Base-by-base conservation (phyloP, 2,888 invertebrate genomes). In the Argyra leucocephala region DNA sequence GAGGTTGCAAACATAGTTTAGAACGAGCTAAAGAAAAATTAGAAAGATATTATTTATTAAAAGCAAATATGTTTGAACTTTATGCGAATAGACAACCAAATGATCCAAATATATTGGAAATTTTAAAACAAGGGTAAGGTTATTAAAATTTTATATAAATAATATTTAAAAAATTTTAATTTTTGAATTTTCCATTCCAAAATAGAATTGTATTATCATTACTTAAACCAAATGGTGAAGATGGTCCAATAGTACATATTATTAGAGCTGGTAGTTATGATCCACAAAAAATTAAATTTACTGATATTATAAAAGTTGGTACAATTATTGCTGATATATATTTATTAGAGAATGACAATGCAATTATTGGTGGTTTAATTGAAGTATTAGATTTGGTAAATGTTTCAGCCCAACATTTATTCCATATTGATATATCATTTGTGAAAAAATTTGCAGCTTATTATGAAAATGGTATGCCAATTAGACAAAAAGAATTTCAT, bases 281-380 rank as follows among this genome's bases (percentile, higher is more conserved):
- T 69, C 78, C 83, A 0, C 75, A 79, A 1, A 74, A 80, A 69
- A 80, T 78, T 65, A 78, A 77, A 22, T 75, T 84, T 31, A 68
- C 76, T 3, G 83, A 84, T 66, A 71, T 85, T 6, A 77, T 85
- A 66, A 81, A 82, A 70, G 78, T 83, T 2, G 80, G 82, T 1
- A 80, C 81, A 65, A 82, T 86, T 80, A 74, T 85, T 60, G 81
- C 82, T 67, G 86, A 86, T 71, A 82, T 86, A 66, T 72, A 83
- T 64, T 71, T 86, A 70, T 71, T 83, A n/a, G 86, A 86, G 71
- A 86, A 86, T 71, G 87, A 88, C 73, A 81, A 84, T 69, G 81
- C 82, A 37, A 76, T 81, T 60, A 76, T 85, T 9, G 75, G 80
- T 65, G 85, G 85, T 48, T 75, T 74, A 2, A 48, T 83, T 37